These are phyloP conservation scores for Empidonax alnorum DNA, from an alignment of 2,113 vertebrate species.

Conservation along the genomic window DNA sequence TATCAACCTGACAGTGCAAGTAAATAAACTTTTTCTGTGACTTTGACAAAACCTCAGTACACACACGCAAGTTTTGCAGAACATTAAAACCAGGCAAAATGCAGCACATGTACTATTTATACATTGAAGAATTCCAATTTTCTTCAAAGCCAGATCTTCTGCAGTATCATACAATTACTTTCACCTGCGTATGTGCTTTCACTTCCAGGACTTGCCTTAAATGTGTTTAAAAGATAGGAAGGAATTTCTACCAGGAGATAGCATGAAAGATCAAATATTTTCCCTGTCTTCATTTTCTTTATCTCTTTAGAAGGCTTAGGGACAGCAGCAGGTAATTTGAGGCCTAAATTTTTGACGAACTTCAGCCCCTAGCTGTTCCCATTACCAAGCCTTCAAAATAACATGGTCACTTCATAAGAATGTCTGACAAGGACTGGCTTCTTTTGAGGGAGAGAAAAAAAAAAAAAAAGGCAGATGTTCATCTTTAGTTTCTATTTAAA, in stretches of 20 bases:
- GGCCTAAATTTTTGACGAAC: neutral
- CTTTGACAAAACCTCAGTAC: neutral
- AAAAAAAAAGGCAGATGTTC: neutral
- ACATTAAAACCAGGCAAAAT: neutral
- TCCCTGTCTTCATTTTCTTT: slow-evolving; percentile 41
- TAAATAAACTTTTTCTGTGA: neutral
- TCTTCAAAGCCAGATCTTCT: slow-evolving; percentile 33
- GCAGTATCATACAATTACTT: slow-evolving; percentile 27
- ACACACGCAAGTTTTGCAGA: neutral
- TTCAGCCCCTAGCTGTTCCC: neutral
- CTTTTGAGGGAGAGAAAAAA: neutral
- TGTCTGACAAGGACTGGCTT: neutral
- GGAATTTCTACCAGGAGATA: slow-evolving; percentile 34
- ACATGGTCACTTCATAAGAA: neutral
- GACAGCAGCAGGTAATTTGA: slow-evolving; percentile 35
- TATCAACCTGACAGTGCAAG: neutral
- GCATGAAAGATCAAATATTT: slow-evolving; percentile 39
- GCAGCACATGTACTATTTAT: neutral
- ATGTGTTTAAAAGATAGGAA: slow-evolving; percentile 46
- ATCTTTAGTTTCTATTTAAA: neutral
- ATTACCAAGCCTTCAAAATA: neutral
- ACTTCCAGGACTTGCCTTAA: slow-evolving; percentile 34
- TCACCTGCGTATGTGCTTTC: neutral
- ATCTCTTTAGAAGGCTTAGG: slow-evolving; percentile 34
- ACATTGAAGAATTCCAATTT: neutral